phyloP scores from a whole-genome alignment of 2,797 vertebrate genomes.

The Aselliscus stoliczkanus region DNA sequence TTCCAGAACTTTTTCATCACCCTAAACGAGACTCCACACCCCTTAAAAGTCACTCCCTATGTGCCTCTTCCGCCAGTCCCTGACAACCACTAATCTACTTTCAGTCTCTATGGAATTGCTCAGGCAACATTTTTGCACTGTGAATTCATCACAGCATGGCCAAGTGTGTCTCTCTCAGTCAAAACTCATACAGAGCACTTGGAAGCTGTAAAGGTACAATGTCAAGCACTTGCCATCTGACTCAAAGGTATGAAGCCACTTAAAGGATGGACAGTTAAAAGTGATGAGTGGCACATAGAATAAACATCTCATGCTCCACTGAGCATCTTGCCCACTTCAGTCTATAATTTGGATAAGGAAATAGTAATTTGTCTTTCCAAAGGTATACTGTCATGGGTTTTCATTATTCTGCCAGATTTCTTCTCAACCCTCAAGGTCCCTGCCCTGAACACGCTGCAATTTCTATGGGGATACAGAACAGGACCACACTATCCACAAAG shows the following conservation, averaged over 20 bases:
- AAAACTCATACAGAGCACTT: constrained; percentile 25
- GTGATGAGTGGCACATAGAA: background rate
- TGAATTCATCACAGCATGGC: background rate
- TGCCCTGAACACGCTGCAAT: background rate
- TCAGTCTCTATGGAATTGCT: background rate
- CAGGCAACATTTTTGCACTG: background rate
- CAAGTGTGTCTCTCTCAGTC: background rate
- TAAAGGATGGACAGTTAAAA: background rate
- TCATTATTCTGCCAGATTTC: background rate
- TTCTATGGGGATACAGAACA: background rate
- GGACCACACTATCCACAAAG: background rate
- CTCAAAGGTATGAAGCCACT: constrained; percentile 35
- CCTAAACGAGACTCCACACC: background rate
- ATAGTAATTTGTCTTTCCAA: background rate
- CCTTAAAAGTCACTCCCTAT: background rate
- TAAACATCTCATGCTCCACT: background rate
- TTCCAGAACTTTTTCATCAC: background rate
- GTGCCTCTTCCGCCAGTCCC: background rate
- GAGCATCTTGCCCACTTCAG: background rate
- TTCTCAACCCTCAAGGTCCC: background rate
- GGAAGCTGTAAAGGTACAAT: background rate
- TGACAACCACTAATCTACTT: background rate
- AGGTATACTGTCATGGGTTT: background rate
- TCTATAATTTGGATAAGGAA: background rate
- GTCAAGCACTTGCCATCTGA: constrained; percentile 10